phyloP scores from a whole-genome alignment of 2,113 vertebrate genomes.

The Protomyctophum bolini region DNA sequence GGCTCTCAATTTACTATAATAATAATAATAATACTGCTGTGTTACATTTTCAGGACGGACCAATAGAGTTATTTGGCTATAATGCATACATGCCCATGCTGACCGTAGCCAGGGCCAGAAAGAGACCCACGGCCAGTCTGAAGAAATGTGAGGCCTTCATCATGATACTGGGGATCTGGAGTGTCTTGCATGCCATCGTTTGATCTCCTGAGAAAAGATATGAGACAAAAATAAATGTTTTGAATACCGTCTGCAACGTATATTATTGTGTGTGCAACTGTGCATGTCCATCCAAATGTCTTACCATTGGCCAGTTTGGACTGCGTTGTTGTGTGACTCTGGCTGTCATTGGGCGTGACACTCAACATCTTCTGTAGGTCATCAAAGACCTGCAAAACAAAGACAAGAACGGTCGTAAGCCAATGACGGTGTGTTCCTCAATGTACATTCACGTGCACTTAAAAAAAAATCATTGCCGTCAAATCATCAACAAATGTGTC shows the following conservation, averaged over 20 bases:
- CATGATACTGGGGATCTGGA: slow-evolving; percentile 6
- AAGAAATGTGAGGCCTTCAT: slow-evolving; percentile 39
- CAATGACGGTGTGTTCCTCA: no score
- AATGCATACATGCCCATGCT: slow-evolving; percentile 70
- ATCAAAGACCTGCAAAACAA: slow-evolving; percentile 71
- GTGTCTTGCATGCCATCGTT: background rate
- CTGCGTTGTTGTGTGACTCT: slow-evolving; percentile 21
- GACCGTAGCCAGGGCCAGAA: slow-evolving; percentile 70
- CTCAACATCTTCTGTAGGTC: slow-evolving; percentile 71
- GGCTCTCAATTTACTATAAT: slow-evolving; percentile 2
- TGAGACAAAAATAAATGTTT: background rate
- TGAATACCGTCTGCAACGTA: background rate
- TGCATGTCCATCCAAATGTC: background rate
- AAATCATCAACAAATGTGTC: background rate
- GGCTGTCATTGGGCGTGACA: slow-evolving; percentile 32
- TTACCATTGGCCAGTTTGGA: slow-evolving; percentile 14
- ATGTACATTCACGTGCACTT: no score
- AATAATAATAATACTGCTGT: no score
- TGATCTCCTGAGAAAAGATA: slow-evolving; percentile 23
- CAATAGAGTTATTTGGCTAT: slow-evolving; percentile 25
- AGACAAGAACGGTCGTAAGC: background rate
- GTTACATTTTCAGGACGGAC: no score
- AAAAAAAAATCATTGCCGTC: no score
- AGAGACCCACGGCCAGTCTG: slow-evolving; percentile 67
- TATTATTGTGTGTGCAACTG: background rate